These are phyloP conservation scores for Drosophila funebris DNA, from an alignment of 1,140 invertebrate species.

Conservation along the genomic window DNA sequence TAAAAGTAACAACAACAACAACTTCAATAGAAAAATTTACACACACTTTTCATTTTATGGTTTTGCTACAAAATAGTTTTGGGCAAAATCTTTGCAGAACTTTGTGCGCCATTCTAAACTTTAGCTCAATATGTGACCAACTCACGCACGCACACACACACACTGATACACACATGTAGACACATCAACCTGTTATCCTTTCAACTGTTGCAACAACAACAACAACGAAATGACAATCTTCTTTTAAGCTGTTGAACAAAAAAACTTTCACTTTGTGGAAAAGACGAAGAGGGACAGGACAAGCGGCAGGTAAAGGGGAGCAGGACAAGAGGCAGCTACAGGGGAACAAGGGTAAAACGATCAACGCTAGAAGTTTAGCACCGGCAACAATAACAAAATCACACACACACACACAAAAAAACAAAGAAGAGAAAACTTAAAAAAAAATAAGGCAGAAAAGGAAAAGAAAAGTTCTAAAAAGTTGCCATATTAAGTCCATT, in stretches of 20 bases:
- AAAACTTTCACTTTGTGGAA: slow-evolving; percentile 75
- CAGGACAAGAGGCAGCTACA: neutral
- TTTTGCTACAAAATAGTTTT: slow-evolving; percentile 9
- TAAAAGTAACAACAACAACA: neutral
- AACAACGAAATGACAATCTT: slow-evolving; percentile 61
- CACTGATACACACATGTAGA: neutral
- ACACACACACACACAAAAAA: neutral
- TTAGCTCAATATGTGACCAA: slow-evolving; percentile 5
- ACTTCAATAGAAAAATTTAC: slow-evolving; percentile 12
- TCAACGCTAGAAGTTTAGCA: slow-evolving; percentile 65
- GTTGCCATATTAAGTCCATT: slow-evolving; percentile 78
- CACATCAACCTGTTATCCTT: slow-evolving; percentile 41
- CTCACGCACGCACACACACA: neutral
- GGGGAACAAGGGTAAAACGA: slow-evolving; percentile 37
- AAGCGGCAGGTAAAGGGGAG: neutral
- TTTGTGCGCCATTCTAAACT: slow-evolving; percentile 3
- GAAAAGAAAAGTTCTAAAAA: slow-evolving; percentile 65
- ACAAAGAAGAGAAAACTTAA: slow-evolving; percentile 11
- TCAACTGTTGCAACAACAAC: slow-evolving; percentile 37
- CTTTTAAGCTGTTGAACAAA: slow-evolving; percentile 75
- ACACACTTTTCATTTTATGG: slow-evolving; percentile 11
- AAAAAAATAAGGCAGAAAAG: neutral
- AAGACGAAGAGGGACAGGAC: no score
- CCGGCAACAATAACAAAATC: slow-evolving; percentile 27
- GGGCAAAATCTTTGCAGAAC: slow-evolving; percentile 5